Base-by-base conservation (phyloP, 2,797 vertebrate species). In the Syndactyla subalaris region DNA sequence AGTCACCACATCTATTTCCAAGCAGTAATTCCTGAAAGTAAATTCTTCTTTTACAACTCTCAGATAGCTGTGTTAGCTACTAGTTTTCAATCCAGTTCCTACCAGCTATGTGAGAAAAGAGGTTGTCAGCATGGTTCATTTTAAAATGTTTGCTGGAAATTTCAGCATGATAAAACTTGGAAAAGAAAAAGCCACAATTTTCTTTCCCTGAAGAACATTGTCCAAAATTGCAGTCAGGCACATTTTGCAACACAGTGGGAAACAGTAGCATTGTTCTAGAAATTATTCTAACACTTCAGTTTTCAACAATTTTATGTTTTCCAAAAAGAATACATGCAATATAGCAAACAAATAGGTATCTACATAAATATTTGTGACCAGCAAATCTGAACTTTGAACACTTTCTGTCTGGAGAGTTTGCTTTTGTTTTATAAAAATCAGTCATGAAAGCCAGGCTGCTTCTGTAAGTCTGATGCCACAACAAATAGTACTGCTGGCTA, bases 401-500 rank as follows among this genome's bases (percentile, higher is more conserved):
- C 96, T 96, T 96, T 93, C 82, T 93, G 63, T 96, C 94, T 97
- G 95, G 93, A 97, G 84, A 97, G 74, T 62, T 96, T 81, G 92
- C 78, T 97, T 97, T 97, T 97, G 95, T 97, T 97, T 95, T 76
- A 45, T 79, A 34, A 73, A 85, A 87, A 52, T 7, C 3, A 46
- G 41, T 88, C 95, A 95, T 61, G 91, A 97, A 96, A 97, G 89
- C 85, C 95, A 96, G 92, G 38, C 74, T 97, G 95, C 92, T 96
- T 97, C 96, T 98, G 93, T 96, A 97, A 97, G 87, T 90, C 96
- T 87, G 96, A 97, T 97, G 78, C 97, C 97, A 97, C 97, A 98
- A 93, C 96, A 97, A 97, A 97, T 96, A 96, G 91, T 98, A 98
- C 96, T 97, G 97, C 96, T 92, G 61, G 97, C 97, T 98, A 96